A percentile compares a stretch with the other conserved stretches of the same genome.
These are phyloP conservation scores for Drosophila kuntzei DNA, from an alignment of 2,888 invertebrate species.

Conservation along the genomic window DNA sequence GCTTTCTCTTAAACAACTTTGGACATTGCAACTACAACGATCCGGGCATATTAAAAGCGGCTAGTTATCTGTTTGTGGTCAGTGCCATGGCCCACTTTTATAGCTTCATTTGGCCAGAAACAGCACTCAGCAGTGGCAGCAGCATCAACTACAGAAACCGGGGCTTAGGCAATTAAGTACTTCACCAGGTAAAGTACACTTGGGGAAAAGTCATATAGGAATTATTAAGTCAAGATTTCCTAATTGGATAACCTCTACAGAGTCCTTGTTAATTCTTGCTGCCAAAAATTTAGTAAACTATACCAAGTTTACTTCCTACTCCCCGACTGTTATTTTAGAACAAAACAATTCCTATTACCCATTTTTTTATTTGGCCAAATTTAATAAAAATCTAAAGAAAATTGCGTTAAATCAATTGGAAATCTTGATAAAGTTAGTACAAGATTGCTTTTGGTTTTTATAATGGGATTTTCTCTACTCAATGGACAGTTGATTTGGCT, in stretches of 20 bases:
- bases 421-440: constrained; percentile 11
- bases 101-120: constrained; percentile 70
- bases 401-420: constrained; percentile 20
- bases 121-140: constrained; percentile 15
- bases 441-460: constrained; percentile 10
- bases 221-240: neutral
- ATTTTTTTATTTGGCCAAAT: constrained; percentile 6
- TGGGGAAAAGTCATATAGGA: constrained; percentile 9
- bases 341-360: neutral
- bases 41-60: constrained; percentile 64
- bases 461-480: constrained; percentile 20
- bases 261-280: too few species aligned
- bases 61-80: constrained; percentile 65
- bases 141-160: constrained; percentile 27
- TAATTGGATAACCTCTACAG: too few species aligned
- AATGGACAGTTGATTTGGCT: constrained; percentile 5
- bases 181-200: constrained; percentile 28
- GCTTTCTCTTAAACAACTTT: constrained; percentile 74
- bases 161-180: constrained; percentile 45
- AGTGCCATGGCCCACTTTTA: constrained; percentile 74
- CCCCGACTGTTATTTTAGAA: neutral
- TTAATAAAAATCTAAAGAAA: constrained; percentile 14
- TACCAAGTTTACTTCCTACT: neutral
- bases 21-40: constrained; percentile 59
- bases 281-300: too few species aligned